phyloP scores from a whole-genome alignment of 2,888 invertebrate genomes.

The Tinea trinotella region DNA sequence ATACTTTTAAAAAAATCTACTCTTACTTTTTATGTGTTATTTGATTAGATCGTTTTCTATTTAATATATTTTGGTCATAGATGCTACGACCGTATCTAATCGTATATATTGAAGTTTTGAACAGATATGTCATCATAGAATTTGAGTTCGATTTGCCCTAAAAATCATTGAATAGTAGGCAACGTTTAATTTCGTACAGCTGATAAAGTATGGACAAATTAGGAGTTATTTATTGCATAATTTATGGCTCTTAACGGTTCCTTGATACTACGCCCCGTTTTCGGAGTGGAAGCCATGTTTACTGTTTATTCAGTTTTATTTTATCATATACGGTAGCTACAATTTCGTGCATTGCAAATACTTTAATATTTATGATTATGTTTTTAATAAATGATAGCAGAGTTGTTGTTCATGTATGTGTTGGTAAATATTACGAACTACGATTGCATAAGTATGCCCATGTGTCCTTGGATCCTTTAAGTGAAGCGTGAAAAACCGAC shows the following conservation, averaged over 20 bases:
- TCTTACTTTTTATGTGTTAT: too few relatives aligned
- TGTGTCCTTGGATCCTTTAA: too few relatives aligned
- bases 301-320: neutral
- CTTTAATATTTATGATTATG: neutral
- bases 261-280: neutral
- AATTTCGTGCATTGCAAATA: neutral
- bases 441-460: too few relatives aligned
- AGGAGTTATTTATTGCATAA: conserved; percentile 11
- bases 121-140: neutral
- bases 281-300: neutral
- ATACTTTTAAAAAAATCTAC: too few relatives aligned
- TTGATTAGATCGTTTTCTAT: too few relatives aligned
- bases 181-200: conserved; percentile 1
- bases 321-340: neutral
- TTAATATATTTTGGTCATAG: too few relatives aligned
- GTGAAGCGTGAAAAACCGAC: too few relatives aligned
- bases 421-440: too few relatives aligned
- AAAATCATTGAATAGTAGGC: neutral
- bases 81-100: too few relatives aligned
- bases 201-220: conserved; percentile 4
- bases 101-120: too few relatives aligned
- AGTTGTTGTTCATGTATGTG: too few relatives aligned
- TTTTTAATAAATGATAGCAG: too few relatives aligned
- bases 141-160: neutral
- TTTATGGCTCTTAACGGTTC: neutral